Base-by-base conservation (phyloP, 2,888 invertebrate species). In the Lycocerus yunnanus region DNA sequence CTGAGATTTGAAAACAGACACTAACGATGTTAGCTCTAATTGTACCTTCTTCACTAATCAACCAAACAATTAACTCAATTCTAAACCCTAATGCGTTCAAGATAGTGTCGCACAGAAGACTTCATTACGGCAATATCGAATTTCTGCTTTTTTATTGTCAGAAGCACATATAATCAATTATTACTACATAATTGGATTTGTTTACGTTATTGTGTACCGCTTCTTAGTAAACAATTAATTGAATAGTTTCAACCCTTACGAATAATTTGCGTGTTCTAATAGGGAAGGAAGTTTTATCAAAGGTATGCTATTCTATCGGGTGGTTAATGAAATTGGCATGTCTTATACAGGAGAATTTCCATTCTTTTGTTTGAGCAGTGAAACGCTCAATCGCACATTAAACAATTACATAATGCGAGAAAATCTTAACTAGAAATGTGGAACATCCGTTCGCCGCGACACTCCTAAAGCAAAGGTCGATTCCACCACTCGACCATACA, bases 31-130 rank as follows among this genome's bases (percentile, higher is more conserved):
- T 63, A 63, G 8, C 61, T 63, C n/a, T 63, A 18, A 63, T 63
- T 63, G 61, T 63, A 18, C 16, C 18, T 63, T 63, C 61, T 63
- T 63, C 20, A 63, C 61, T 63, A 63, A 63, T 63, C 61, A 63
- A 63, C 61, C 61, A 18, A 16, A 63, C 61, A 63, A 18, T 63
- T 63, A 63, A 63, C 18, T 63, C 61, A 20, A 18, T 63, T 63
- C 18, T 14, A 63, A 63, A 20, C 61, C 61, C n/a, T 63, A 18
- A 18, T 16, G 61, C 20, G 16, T 18, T 13, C 18, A 18, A 63
- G 20, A 63, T 18, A 63, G 61, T 63, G 16, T n/a, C 61, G n/a
- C 18, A 18, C 16, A n/a, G 15, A 20, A 18, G 11, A 15, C 61
- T 63, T 63, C 16, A 18, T 63, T 63, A 63, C n/a, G 20, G n/a